Percentiles rank a stretch among this genome's conserved stretches.
These are phyloP conservation scores for Chrysoperla carnea DNA, from an alignment of 1,140 invertebrate genomes.

Conservation along the genomic window DNA sequence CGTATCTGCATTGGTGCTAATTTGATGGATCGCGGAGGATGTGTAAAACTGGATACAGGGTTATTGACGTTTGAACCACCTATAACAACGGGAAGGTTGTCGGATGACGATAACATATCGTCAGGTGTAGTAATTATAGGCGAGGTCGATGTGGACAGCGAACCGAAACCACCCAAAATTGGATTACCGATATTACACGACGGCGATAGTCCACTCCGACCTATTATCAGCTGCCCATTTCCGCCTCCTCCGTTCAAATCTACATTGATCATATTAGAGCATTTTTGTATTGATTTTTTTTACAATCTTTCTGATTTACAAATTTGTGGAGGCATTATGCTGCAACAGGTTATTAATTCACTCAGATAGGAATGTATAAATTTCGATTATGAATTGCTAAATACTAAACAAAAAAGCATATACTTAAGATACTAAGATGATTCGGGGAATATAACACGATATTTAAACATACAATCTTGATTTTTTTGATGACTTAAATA, in stretches of 20 bases:
- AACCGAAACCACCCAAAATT: constrained; percentile 31
- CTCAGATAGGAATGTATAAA: too few relatives aligned
- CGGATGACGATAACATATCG: constrained; percentile 18
- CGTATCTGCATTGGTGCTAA: constrained; percentile 71
- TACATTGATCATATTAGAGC: constrained; percentile 21
- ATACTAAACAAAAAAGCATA: too few relatives aligned
- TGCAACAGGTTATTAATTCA: too few relatives aligned
- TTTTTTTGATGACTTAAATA: too few relatives aligned
- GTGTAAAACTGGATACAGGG: constrained; percentile 24
- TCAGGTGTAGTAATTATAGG: constrained; percentile 33
- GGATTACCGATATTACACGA: constrained; percentile 21
- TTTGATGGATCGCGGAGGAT: constrained; percentile 42
- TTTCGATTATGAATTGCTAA: too few relatives aligned
- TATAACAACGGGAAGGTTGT: constrained; percentile 13
- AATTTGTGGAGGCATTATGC: too few relatives aligned
- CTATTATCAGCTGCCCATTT: constrained; percentile 20
- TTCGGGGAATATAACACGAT: too few relatives aligned
- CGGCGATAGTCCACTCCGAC: constrained; percentile 23
- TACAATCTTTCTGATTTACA: too few relatives aligned
- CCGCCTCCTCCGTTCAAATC: constrained; percentile 21
- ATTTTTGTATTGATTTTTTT: too few relatives aligned
- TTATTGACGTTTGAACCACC: constrained; percentile 21
- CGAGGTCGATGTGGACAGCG: constrained; percentile 39
- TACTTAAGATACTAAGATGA: too few relatives aligned
- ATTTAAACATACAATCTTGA: too few relatives aligned